Conservation (phyloP, 2,113 vertebrate species). For the Xenopus tropicalis region DNA sequence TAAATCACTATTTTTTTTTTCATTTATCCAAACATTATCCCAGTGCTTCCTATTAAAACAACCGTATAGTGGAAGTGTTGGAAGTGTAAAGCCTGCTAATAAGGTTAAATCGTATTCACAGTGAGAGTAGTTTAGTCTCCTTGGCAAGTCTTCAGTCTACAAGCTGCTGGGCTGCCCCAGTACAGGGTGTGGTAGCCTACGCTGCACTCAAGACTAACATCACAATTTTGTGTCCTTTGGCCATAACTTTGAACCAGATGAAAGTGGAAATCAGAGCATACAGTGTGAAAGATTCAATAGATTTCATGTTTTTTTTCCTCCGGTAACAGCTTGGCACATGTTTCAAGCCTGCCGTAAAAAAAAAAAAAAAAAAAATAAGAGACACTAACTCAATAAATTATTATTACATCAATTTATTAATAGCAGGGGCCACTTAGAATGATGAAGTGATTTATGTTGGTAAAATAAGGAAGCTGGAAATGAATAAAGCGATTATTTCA, state of each 20-base stretch:
- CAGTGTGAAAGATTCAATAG: slow-evolving; percentile 4
- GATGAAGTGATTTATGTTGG: slow-evolving; percentile 32
- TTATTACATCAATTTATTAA: slow-evolving; percentile 29
- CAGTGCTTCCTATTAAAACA: no score
- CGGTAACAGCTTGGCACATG: neutral
- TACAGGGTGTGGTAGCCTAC: neutral
- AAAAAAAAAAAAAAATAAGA: neutral
- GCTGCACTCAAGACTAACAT: neutral
- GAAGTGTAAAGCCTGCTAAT: neutral
- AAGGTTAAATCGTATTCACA: no score
- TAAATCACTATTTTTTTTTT: no score
- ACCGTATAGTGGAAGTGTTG: no score
- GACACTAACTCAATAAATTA: neutral
- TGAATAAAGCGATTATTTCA: slow-evolving; percentile 10
- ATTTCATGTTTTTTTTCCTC: neutral
- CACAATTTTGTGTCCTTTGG: neutral
- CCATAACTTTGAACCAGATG: slow-evolving; percentile 11
- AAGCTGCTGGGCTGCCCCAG: neutral
- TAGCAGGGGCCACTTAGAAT: slow-evolving; percentile 23
- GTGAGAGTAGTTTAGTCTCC: no score
- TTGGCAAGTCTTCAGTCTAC: no score
- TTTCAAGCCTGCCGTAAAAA: neutral
- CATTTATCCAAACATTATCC: no score
- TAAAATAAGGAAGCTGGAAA: neutral
- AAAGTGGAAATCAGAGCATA: neutral